phyloP scores from a whole-genome alignment of 2,797 vertebrate genomes.

The Thunnus albacares region DNA sequence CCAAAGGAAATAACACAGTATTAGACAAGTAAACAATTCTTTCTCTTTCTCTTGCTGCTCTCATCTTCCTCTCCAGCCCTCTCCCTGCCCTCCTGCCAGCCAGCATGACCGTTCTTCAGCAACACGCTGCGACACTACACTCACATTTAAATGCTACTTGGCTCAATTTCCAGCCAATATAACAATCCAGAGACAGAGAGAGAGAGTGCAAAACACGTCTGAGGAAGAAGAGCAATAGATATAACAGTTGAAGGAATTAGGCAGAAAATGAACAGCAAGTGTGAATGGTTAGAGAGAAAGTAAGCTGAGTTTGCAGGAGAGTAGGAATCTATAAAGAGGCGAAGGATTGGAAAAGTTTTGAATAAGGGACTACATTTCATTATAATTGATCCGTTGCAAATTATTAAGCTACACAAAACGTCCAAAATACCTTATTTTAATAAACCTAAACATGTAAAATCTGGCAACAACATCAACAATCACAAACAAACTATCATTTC shows the following conservation, averaged over 20 bases:
- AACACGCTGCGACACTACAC: constrained; percentile 5
- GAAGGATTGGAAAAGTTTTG: not conserved
- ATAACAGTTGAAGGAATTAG: constrained; percentile 16
- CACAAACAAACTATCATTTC: not conserved
- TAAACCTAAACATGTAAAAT: not conserved
- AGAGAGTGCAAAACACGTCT: constrained; percentile 11
- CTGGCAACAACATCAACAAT: not conserved
- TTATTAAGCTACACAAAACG: not conserved
- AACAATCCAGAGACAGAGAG: constrained; percentile 1
- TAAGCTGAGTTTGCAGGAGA: not conserved
- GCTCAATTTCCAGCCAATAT: constrained; percentile 38
- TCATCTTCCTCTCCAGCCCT: constrained; percentile 22
- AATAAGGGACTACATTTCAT: not conserved
- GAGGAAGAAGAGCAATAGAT: constrained; percentile 23
- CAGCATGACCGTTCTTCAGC: constrained; percentile 27
- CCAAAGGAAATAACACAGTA: constrained; percentile 57
- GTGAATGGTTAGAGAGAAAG: not conserved
- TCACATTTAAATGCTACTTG: constrained; percentile 53
- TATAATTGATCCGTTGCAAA: no score
- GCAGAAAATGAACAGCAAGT: constrained; percentile 21
- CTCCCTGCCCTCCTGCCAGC: constrained; percentile 31
- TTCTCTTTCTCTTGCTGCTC: constrained; percentile 21
- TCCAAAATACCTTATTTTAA: not conserved
- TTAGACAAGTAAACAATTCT: constrained; percentile 29
- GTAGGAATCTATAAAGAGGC: constrained; percentile 6